Evolutionary conservation across 2,888 invertebrate genomes (phyloP).

Genomic region (Orthosia gothica): DNA sequence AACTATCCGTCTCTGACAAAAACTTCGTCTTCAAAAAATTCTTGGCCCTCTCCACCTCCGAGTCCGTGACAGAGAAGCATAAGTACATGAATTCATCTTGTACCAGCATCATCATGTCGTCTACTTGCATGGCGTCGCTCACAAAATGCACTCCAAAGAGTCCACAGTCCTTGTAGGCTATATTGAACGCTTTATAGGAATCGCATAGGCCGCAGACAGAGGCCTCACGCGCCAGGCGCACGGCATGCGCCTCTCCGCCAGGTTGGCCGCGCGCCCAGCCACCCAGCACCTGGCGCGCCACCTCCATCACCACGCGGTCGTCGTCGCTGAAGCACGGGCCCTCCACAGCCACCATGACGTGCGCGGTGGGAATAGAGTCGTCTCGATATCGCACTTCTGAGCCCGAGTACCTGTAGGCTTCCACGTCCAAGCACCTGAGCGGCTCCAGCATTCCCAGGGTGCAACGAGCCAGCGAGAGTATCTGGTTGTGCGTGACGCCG

Average conservation of each 20-base stretch:
- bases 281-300: slow-evolving; percentile 97
- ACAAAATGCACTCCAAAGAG: slow-evolving; percentile 98
- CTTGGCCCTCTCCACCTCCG: slow-evolving; percentile 97
- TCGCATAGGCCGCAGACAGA: slow-evolving; percentile 94
- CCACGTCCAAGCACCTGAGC: slow-evolving; percentile 88
- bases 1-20: slow-evolving; percentile 96
- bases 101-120: slow-evolving; percentile 94
- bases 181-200: slow-evolving; percentile 98
- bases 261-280: slow-evolving; percentile 97
- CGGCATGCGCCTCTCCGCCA: slow-evolving; percentile 95
- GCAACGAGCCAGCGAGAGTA: slow-evolving; percentile 94
- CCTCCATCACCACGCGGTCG: slow-evolving; percentile 98
- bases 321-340: slow-evolving; percentile 97
- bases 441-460: slow-evolving; percentile 93
- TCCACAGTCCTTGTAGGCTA: slow-evolving; percentile 99
- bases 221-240: slow-evolving; percentile 94
- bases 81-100: slow-evolving; percentile 96
- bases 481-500: slow-evolving; percentile 96
- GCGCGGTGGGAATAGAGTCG: slow-evolving; percentile 97
- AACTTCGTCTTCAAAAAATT: slow-evolving; percentile 97
- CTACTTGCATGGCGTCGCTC: slow-evolving; percentile 93
- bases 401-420: slow-evolving; percentile 95
- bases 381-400: slow-evolving; percentile 97
- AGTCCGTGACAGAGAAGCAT: slow-evolving; percentile 95
- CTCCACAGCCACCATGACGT: slow-evolving; percentile 98